Conservation (phyloP, 2,888 invertebrate species). For the Rhogogaster chlorosoma region DNA sequence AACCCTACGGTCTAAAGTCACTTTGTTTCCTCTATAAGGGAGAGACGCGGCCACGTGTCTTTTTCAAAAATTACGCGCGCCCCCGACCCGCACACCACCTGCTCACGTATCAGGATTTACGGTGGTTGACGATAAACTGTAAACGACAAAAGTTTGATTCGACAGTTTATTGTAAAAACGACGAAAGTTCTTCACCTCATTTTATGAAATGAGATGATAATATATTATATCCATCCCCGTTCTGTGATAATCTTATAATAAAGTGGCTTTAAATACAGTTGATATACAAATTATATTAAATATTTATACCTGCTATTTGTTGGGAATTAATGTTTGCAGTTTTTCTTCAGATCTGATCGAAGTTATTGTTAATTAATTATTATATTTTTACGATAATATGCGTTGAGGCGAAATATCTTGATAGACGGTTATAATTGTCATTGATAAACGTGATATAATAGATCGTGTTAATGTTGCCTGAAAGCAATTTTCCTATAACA, state of each 20-base stretch:
- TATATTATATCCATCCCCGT: neutral
- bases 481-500: slow-evolving; percentile 77
- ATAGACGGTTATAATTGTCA: neutral
- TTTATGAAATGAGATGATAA: neutral
- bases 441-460: slow-evolving; percentile 36
- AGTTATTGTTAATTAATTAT: neutral
- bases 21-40: slow-evolving; percentile 34
- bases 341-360: neutral
- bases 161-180: neutral
- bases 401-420: neutral
- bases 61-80: neutral
- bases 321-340: neutral
- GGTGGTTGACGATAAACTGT: neutral
- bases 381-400: neutral
- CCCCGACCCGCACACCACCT: neutral
- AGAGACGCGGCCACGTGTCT: slow-evolving; percentile 35
- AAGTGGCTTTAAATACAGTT: slow-evolving; percentile 18
- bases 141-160: neutral
- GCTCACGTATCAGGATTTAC: neutral
- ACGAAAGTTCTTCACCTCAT: neutral
- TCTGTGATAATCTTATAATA: slow-evolving; percentile 37
- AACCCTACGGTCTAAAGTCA: slow-evolving; percentile 62
- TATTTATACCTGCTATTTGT: neutral
- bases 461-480: slow-evolving; percentile 74
- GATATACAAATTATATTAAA: neutral